A percentile compares a stretch with the other conserved stretches of the same genome.
Conservation (phyloP, 2,113 vertebrate species). For the Zeus faber region DNA sequence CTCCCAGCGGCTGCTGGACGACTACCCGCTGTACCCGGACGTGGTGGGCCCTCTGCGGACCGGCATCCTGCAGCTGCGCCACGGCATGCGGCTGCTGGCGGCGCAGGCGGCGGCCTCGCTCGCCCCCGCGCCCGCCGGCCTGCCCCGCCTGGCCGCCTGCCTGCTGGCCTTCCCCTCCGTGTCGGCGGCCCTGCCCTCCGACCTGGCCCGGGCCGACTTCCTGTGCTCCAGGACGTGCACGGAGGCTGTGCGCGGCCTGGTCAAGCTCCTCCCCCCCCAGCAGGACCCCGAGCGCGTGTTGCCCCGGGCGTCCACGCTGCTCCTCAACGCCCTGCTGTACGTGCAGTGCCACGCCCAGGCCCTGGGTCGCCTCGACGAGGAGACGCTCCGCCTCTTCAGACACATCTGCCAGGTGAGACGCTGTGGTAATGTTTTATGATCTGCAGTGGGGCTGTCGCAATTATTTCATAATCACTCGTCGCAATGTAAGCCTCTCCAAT, state of each 20-base stretch:
- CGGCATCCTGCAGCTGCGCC: constrained; percentile 85
- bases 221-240: constrained; percentile 84
- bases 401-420: constrained; percentile 88
- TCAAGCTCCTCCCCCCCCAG: constrained; percentile 69
- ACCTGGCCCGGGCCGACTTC: constrained; percentile 82
- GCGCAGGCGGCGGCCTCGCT: constrained; percentile 76
- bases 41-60: constrained; percentile 78
- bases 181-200: constrained; percentile 72
- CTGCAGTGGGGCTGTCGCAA: too few species aligned
- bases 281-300: constrained; percentile 49
- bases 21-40: constrained; percentile 86
- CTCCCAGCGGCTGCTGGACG: constrained; percentile 79
- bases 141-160: constrained; percentile 74
- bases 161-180: constrained; percentile 84
- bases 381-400: constrained; percentile 82
- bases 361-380: constrained; percentile 79
- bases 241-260: constrained; percentile 77
- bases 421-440: too few species aligned
- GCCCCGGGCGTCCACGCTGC: constrained; percentile 74
- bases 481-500: too few species aligned
- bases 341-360: constrained; percentile 82
- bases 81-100: constrained; percentile 90
- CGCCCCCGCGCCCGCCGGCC: constrained; percentile 59
- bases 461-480: too few species aligned
- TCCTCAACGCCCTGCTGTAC: constrained; percentile 84